phyloP scores from a whole-genome alignment of 2,113 vertebrate species.

The Rynchops niger region DNA sequence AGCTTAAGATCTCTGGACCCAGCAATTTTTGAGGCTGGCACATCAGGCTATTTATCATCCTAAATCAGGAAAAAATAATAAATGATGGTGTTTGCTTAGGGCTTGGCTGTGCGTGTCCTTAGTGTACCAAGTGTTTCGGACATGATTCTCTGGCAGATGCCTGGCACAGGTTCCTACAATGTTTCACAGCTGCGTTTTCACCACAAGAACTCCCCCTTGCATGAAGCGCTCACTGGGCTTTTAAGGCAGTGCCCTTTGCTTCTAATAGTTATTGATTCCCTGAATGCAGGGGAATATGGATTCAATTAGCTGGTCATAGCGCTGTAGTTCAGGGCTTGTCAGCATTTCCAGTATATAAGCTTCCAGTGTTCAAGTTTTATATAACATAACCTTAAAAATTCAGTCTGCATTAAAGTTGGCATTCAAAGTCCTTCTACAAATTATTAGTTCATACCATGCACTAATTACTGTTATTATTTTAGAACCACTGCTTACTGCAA shows the following conservation, averaged over 20 bases:
- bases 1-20: not conserved
- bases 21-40: not conserved
- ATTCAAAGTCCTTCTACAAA: not conserved
- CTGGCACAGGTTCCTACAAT: not conserved
- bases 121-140: not conserved
- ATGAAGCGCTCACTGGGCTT: not conserved
- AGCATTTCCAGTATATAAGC: slow-evolving; percentile 16
- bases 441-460: not conserved
- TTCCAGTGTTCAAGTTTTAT: slow-evolving; percentile 15
- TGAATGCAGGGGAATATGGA: slow-evolving; percentile 12
- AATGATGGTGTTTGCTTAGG: not conserved
- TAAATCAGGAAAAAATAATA: not conserved
- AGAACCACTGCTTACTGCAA: not conserved
- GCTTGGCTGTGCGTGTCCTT: not conserved
- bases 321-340: slow-evolving; percentile 19
- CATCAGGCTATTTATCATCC: not conserved
- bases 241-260: slow-evolving; percentile 16
- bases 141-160: not conserved
- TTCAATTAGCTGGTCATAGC: slow-evolving; percentile 48
- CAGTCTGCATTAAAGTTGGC: not conserved
- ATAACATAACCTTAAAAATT: slow-evolving; percentile 7
- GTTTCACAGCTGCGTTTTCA: not conserved
- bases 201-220: not conserved
- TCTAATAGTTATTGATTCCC: slow-evolving; percentile 50
- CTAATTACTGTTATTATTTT: slow-evolving; percentile 29